These are phyloP conservation scores for Lottia gigantea DNA, from an alignment of 2,888 invertebrate species.

Conservation along the genomic window DNA sequence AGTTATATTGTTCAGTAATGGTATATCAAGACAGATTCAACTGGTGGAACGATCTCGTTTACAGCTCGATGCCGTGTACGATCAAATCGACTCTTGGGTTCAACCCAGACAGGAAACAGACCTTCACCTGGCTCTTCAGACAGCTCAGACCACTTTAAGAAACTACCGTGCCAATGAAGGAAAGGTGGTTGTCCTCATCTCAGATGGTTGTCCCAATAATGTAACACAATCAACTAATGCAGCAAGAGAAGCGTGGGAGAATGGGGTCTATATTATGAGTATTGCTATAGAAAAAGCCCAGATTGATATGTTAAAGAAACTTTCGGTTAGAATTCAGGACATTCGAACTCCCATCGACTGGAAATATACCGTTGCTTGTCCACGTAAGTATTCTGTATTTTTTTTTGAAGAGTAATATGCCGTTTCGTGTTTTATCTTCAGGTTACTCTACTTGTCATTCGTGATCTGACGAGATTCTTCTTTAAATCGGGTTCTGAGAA, in stretches of 20 bases:
- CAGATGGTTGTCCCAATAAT: slow-evolving; percentile 20
- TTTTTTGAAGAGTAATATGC: no score
- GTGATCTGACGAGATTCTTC: no score
- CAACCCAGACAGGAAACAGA: slow-evolving; percentile 19
- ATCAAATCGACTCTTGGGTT: neutral
- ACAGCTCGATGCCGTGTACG: slow-evolving; percentile 11
- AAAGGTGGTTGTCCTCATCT: slow-evolving; percentile 17
- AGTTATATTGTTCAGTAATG: slow-evolving; percentile 22
- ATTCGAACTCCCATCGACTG: slow-evolving; percentile 17
- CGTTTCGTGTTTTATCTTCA: no score
- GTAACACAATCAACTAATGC: slow-evolving; percentile 4
- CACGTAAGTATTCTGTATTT: slow-evolving; percentile 7
- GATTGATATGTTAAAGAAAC: slow-evolving; percentile 13
- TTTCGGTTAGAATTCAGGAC: slow-evolving; percentile 11
- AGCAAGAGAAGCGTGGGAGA: slow-evolving; percentile 7
- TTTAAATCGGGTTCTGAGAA: no score
- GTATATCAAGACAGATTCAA: slow-evolving; percentile 15
- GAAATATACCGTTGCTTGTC: slow-evolving; percentile 18
- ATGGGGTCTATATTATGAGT: slow-evolving; percentile 14
- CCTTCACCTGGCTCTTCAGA: slow-evolving; percentile 10
- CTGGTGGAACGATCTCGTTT: neutral
- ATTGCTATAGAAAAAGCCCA: slow-evolving; percentile 15
- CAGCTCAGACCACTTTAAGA: slow-evolving; percentile 3
- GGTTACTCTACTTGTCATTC: no score
- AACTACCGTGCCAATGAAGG: slow-evolving; percentile 14